Evolutionary conservation across 2,113 vertebrate genomes (phyloP).

Genomic region (Rynchops niger): DNA sequence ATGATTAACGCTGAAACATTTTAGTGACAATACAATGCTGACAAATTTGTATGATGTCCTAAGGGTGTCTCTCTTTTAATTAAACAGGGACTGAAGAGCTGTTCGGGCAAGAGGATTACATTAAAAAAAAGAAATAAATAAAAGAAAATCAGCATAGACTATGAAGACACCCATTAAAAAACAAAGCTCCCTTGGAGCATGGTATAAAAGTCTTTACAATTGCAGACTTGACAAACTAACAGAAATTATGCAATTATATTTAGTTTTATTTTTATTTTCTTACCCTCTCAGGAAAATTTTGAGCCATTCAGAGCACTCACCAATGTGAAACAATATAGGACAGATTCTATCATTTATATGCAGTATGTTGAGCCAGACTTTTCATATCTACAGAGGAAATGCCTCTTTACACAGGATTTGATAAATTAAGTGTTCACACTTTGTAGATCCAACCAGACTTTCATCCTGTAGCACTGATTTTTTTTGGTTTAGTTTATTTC

Average conservation of each 20-base stretch:
- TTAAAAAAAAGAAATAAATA: neutral
- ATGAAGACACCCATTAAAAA: neutral
- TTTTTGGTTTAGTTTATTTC: neutral
- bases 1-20: neutral
- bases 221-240: neutral
- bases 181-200: neutral
- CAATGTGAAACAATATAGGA: neutral
- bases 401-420: neutral
- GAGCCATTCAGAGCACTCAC: neutral
- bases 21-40: neutral
- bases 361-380: neutral
- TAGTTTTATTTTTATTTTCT: neutral
- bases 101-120: neutral
- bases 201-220: neutral
- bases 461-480: neutral
- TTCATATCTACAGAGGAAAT: neutral
- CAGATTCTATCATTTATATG: neutral
- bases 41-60: neutral
- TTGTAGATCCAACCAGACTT: neutral
- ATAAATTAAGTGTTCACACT: neutral
- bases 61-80: neutral
- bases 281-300: neutral
- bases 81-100: constrained; percentile 1
- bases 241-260: neutral
- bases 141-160: neutral